Conservation (phyloP, 2,888 invertebrate species). For the Saturnia japonica region DNA sequence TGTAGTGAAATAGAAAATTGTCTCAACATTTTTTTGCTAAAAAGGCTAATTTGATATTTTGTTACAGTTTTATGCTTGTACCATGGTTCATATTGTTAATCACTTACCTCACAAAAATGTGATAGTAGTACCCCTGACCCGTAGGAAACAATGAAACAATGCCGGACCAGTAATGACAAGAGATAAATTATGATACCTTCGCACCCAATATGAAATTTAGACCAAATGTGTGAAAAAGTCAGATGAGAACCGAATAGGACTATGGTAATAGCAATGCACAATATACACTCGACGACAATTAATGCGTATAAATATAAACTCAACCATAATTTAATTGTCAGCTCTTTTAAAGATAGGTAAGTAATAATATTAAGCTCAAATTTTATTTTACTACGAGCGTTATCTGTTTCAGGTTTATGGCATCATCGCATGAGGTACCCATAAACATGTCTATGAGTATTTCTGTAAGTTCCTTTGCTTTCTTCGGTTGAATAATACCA, state of each 20-base stretch:
- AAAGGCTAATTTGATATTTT: not conserved
- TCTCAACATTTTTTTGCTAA: no score
- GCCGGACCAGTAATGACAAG: slow-evolving; percentile 19
- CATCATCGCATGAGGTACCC: not conserved
- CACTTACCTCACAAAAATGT: slow-evolving; percentile 25
- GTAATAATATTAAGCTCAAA: not conserved
- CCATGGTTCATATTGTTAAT: not conserved
- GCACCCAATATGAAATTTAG: not conserved
- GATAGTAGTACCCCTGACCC: slow-evolving; percentile 13
- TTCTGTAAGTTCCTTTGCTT: not conserved
- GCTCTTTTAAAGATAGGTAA: not conserved
- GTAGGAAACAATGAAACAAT: slow-evolving; percentile 18
- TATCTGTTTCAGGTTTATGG: not conserved
- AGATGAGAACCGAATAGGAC: not conserved
- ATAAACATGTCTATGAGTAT: not conserved
- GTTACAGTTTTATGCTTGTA: not conserved
- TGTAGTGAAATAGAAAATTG: no score
- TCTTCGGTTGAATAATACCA: not conserved
- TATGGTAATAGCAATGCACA: not conserved
- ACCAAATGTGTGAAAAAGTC: not conserved
- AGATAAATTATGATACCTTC: not conserved
- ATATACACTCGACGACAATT: not conserved
- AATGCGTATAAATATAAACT: not conserved
- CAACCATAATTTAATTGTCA: not conserved
- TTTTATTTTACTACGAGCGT: not conserved